These are phyloP conservation scores for Tyto alba DNA, from an alignment of 2,113 vertebrate species.

Conservation along the genomic window DNA sequence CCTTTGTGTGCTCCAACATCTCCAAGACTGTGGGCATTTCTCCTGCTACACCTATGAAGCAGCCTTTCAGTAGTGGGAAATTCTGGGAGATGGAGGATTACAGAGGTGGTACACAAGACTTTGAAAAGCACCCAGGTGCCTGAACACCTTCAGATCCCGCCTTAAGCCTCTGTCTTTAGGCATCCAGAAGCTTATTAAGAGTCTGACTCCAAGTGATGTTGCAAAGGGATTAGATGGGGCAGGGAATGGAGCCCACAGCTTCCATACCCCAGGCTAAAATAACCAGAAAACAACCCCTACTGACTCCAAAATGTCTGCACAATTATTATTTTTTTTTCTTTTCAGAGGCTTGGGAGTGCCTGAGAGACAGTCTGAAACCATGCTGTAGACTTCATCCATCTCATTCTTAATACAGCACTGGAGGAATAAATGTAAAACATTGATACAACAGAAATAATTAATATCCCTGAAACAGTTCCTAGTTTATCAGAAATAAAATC, in stretches of 20 bases:
- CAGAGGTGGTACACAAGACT: neutral
- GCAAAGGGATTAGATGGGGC: neutral
- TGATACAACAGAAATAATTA: conserved; percentile 11
- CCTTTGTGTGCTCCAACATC: neutral
- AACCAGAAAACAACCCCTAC: neutral
- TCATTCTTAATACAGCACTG: neutral
- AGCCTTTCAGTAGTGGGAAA: neutral
- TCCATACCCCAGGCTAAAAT: conserved; percentile 1
- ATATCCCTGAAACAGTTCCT: conserved; percentile 28
- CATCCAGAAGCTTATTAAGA: neutral
- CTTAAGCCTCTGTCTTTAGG: neutral
- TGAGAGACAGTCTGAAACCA: neutral
- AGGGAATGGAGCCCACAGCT: neutral
- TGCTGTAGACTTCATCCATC: neutral
- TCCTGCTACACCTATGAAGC: neutral
- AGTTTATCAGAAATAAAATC: conserved; percentile 52
- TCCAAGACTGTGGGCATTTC: neutral
- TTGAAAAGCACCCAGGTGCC: neutral
- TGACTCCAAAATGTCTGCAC: neutral
- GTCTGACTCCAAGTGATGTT: neutral
- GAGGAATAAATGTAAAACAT: neutral
- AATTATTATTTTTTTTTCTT: neutral
- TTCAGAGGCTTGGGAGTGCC: neutral
- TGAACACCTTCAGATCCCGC: neutral
- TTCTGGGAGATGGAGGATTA: neutral